Evolutionary conservation across 2,888 invertebrate genomes (phyloP).

Genomic region (Atherix ibis): DNA sequence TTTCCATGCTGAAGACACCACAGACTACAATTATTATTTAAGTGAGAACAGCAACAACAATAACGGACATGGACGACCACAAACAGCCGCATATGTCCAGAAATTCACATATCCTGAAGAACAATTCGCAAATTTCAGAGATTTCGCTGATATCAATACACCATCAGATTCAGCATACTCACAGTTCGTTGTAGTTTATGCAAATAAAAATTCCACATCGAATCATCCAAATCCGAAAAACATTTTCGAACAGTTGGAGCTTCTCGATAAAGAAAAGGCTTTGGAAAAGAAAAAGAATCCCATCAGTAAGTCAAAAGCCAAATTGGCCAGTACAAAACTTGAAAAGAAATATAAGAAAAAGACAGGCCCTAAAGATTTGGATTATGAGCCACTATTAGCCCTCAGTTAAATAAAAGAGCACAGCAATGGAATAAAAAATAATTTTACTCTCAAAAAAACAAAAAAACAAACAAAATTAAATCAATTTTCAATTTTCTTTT

Average conservation of each 20-base stretch:
- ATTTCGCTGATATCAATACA: conserved; percentile 79
- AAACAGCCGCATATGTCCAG: conserved; percentile 43
- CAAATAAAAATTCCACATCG: conserved; percentile 55
- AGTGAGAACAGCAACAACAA: conserved; percentile 33
- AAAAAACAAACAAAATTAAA: too few species aligned
- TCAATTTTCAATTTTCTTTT: too few species aligned
- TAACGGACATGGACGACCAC: conserved; percentile 57
- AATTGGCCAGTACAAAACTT: conserved; percentile 39
- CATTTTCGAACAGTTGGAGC: conserved; percentile 62
- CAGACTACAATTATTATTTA: conserved; percentile 39
- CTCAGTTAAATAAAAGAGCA: conserved; percentile 24
- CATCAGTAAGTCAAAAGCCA: conserved; percentile 44
- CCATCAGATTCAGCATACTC: conserved; percentile 69
- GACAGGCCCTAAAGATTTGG: conserved; percentile 23
- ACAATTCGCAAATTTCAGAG: conserved; percentile 78
- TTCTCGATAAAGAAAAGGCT: conserved; percentile 46
- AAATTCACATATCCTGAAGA: conserved; percentile 61
- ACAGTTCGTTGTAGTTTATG: conserved; percentile 69
- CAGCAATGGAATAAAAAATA: neutral
- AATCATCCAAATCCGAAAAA: conserved; percentile 46
- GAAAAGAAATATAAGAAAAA: conserved; percentile 38
- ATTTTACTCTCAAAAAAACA: neutral
- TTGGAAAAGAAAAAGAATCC: conserved; percentile 25
- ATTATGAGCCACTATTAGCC: conserved; percentile 30
- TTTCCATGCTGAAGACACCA: conserved; percentile 34